phyloP scores from a whole-genome alignment of 1,140 invertebrate genomes.

The Drosophila ficusphila region DNA sequence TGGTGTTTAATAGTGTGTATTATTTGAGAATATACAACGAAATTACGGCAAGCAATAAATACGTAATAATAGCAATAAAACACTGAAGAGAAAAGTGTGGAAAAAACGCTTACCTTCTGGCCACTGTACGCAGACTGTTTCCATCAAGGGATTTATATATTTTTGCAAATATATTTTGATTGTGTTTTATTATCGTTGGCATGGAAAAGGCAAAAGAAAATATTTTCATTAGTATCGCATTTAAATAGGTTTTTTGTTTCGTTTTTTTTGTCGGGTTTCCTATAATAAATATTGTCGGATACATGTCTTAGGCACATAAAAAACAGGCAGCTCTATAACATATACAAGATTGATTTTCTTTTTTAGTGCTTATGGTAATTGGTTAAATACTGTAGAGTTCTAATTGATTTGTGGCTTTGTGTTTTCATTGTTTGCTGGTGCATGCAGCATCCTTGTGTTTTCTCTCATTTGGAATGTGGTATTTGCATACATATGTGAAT shows the following conservation, averaged over 20 bases:
- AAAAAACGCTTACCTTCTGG: slow-evolving; percentile 90
- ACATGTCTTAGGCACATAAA: slow-evolving; percentile 59
- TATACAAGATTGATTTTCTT: slow-evolving; percentile 34
- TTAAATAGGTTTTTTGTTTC: slow-evolving; percentile 36
- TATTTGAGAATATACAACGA: slow-evolving; percentile 65
- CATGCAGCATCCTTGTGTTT: slow-evolving; percentile 50
- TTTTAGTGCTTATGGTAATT: slow-evolving; percentile 47
- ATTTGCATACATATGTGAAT: slow-evolving; percentile 17
- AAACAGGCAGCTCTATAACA: slow-evolving; percentile 64
- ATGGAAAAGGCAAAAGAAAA: slow-evolving; percentile 73
- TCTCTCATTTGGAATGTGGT: slow-evolving; percentile 11
- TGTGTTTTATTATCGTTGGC: slow-evolving; percentile 46
- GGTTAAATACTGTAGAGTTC: slow-evolving; percentile 35
- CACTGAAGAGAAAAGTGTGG: slow-evolving; percentile 32
- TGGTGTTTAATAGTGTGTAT: slow-evolving; percentile 38
- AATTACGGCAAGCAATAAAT: slow-evolving; percentile 77
- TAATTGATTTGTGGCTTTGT: slow-evolving; percentile 41
- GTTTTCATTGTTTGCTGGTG: slow-evolving; percentile 40
- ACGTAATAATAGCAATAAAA: slow-evolving; percentile 67
- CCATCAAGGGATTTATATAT: slow-evolving; percentile 85
- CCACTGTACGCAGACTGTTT: slow-evolving; percentile 93
- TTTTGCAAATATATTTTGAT: slow-evolving; percentile 14
- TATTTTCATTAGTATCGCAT: slow-evolving; percentile 67
- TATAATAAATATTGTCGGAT: slow-evolving; percentile 29
- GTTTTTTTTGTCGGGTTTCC: slow-evolving; percentile 31